Evolutionary conservation across 1,140 invertebrate species (phyloP).

Genomic region (Sycophaga agraensis): DNA sequence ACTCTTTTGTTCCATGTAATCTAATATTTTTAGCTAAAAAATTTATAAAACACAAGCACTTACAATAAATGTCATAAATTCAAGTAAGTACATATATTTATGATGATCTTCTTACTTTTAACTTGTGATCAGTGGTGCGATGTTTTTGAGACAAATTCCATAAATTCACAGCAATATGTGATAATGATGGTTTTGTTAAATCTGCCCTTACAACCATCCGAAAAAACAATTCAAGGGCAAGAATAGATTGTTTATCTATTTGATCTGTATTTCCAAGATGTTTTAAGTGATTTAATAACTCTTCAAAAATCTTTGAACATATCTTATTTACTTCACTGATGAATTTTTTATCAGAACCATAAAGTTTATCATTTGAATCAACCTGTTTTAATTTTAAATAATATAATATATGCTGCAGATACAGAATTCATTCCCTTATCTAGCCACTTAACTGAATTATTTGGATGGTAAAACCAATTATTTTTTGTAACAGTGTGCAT

Average conservation of each 20-base stretch:
- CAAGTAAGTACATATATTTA: not conserved
- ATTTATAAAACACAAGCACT: not conserved
- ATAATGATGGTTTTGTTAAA: conserved; percentile 63
- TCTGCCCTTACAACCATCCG: conserved; percentile 72
- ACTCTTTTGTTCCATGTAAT: conserved; percentile 46
- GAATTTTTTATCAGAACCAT: conserved; percentile 87
- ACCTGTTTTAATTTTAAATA: conserved; percentile 62
- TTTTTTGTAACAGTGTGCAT: too few relatives aligned
- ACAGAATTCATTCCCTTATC: too few relatives aligned
- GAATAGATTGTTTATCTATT: conserved; percentile 64
- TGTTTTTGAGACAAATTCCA: conserved; percentile 76
- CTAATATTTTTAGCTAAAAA: conserved; percentile 38
- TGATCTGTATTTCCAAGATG: conserved; percentile 63
- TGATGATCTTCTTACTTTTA: conserved; percentile 48
- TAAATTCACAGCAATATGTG: conserved; percentile 71
- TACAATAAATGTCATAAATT: not conserved
- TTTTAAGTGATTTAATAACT: conserved; percentile 75
- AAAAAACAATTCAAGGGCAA: conserved; percentile 75
- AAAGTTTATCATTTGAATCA: conserved; percentile 91
- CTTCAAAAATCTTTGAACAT: conserved; percentile 73
- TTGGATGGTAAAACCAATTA: too few relatives aligned
- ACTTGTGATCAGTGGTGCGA: conserved; percentile 58
- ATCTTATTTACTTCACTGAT: conserved; percentile 78
- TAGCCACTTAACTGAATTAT: too few relatives aligned
- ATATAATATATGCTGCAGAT: too few relatives aligned